These are phyloP conservation scores for Aplysia californica DNA, from an alignment of 1,140 invertebrate genomes.

Conservation along the genomic window DNA sequence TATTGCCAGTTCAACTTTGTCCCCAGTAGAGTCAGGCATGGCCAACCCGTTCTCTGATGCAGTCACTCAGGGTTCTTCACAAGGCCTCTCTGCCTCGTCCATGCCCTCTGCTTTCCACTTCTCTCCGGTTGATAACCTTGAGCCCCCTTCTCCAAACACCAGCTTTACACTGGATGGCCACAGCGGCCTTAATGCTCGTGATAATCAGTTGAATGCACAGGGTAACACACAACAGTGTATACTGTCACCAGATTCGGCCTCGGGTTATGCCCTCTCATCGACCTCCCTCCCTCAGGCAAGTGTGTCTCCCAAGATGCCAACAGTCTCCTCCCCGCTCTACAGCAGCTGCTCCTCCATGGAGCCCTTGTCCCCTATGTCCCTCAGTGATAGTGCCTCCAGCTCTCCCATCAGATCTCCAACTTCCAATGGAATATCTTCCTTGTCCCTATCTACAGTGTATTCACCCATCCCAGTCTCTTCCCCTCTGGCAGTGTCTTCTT, in stretches of 20 bases:
- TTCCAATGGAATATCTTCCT: conserved; percentile 13
- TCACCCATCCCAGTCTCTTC: conserved; percentile 14
- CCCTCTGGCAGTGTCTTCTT: conserved; percentile 11
- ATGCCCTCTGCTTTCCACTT: too few species aligned
- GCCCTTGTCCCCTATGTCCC: conserved; percentile 39
- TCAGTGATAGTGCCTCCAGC: conserved; percentile 30
- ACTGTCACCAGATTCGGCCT: background rate
- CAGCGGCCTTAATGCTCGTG: too few species aligned
- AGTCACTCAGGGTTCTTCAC: too few species aligned
- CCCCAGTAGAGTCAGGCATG: conserved; percentile 25
- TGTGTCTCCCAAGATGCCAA: conserved; percentile 6
- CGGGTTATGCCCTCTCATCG: conserved; percentile 10
- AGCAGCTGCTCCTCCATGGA: conserved; percentile 20
- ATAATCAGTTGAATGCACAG: too few species aligned
- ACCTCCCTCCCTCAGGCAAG: conserved; percentile 17
- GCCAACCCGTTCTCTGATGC: background rate
- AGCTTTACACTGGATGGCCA: too few species aligned
- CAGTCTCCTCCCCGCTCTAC: background rate
- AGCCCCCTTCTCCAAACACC: too few species aligned
- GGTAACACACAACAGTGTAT: too few species aligned
- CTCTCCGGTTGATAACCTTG: too few species aligned
- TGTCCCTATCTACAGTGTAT: conserved; percentile 11
- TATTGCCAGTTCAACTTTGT: conserved; percentile 27
- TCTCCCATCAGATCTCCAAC: conserved; percentile 20
- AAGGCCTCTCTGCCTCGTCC: too few species aligned